These are phyloP conservation scores for Saguinus midas DNA, from an alignment of 2,113 vertebrate species.

Conservation along the genomic window DNA sequence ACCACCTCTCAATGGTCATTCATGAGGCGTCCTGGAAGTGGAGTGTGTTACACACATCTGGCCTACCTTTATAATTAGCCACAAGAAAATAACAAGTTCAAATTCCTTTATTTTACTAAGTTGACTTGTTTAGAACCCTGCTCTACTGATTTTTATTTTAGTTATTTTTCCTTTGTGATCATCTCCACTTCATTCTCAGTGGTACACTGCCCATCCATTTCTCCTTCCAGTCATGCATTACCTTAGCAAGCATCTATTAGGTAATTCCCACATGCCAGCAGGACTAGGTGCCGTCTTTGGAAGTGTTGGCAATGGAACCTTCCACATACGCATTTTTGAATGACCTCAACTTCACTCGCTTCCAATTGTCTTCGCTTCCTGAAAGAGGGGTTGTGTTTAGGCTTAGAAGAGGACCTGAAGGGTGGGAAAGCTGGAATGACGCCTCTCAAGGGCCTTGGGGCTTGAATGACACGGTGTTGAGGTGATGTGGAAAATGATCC, in stretches of 20 bases:
- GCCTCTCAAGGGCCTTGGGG: background rate
- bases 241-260: background rate
- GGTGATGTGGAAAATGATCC: constrained; percentile 13
- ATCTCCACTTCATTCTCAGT: background rate
- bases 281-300: fast-evolving
- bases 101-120: background rate
- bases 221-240: background rate
- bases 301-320: background rate
- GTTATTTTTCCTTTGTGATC: background rate
- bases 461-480: background rate
- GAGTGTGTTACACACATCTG: background rate
- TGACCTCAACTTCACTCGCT: background rate
- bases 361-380: background rate
- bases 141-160: background rate
- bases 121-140: background rate
- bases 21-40: background rate
- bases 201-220: fast-evolving
- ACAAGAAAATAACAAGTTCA: background rate
- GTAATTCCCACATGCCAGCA: fast-evolving
- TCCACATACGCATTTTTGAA: background rate
- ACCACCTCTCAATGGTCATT: background rate
- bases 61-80: background rate
- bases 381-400: background rate
- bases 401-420: background rate
- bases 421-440: background rate